These are phyloP conservation scores for Emydura subglobosa DNA, from an alignment of 2,113 vertebrate genomes.

Conservation along the genomic window DNA sequence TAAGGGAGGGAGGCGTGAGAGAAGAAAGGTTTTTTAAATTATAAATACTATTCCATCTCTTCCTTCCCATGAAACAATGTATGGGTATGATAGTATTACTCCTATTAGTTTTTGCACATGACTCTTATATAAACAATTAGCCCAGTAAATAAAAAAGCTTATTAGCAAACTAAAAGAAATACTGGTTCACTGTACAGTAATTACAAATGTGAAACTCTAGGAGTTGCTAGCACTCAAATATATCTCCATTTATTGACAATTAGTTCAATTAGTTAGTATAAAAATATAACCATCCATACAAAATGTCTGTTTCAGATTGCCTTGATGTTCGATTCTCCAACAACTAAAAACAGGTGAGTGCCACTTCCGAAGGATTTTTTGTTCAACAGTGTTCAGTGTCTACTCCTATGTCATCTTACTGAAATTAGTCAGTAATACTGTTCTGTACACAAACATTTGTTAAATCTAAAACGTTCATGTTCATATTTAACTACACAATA, in stretches of 20 bases:
- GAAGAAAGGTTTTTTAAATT: conserved; percentile 23
- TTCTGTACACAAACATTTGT: not conserved
- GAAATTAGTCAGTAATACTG: not conserved
- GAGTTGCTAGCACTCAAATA: conserved; percentile 11
- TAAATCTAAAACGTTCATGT: not conserved
- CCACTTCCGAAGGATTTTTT: not conserved
- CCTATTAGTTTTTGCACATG: conserved; percentile 40
- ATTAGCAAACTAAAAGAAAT: conserved; percentile 43
- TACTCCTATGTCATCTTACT: not conserved
- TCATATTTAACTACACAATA: conserved; percentile 31
- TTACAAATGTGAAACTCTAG: conserved; percentile 55
- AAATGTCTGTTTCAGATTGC: not conserved
- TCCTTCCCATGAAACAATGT: conserved; percentile 37
- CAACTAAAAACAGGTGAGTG: conserved; percentile 17
- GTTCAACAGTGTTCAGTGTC: not conserved
- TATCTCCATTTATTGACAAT: conserved; percentile 26
- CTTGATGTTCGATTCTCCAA: conserved; percentile 28
- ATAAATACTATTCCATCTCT: conserved; percentile 65
- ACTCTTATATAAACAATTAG: conserved; percentile 60
- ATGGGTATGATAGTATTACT: conserved; percentile 57
- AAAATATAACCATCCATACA: conserved; percentile 36
- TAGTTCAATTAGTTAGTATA: conserved; percentile 53
- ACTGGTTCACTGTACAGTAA: conserved; percentile 66
- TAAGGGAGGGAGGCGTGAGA: too few relatives aligned
- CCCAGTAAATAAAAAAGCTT: conserved; percentile 10